Base-by-base conservation (phyloP, 2,113 vertebrate species). In the Noturus placidus region DNA sequence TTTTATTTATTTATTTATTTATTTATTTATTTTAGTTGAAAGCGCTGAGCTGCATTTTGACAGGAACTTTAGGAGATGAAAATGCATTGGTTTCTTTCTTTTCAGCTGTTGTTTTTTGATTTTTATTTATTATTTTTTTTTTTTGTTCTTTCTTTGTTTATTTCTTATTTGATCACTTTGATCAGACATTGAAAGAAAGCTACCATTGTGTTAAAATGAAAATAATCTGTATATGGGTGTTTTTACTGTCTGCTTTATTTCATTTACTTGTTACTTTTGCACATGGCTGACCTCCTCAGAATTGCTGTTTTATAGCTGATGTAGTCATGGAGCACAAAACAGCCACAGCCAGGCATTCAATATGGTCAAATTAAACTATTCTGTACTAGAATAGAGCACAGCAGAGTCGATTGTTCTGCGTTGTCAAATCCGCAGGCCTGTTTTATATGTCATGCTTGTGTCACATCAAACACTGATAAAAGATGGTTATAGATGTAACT, bases 11-110 rank as follows among this genome's bases (percentile, higher is more conserved):
- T 67, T 50, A 46, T 84, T 85, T 83, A 20, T 72, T 72, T 22
- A 9, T 38, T 74, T 42, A 87, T 89, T 88, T 91, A 65, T 85
- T 84, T 85, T 46, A 61, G 74, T n/a, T 14, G 30, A 72, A 70
- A 59, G 30, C 3, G 0, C 33, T 4, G 11, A 72, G 78, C 30
- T 70, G 33, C 42, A 27, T 81, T 35, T n/a, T 70, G 70, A 46
- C 57, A 65, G 57, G 27, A 54, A 61, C 22, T 27, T 76, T n/a
- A 74, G 22, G 33, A 35, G 1, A 74, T 27, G 33, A 42, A n/a
- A n/a, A 86, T 22, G 9, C 33, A 30, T 10, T 35, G 13, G 1
- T 2, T 82, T 54, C 10, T 72, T 38, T 82, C 17, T 70, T 72
- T 15, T 8, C 38, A 15, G 78, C 72, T 30, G 2, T 30, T 59